A percentile compares a stretch with the other conserved stretches of the same genome.
phyloP scores from a whole-genome alignment of 2,797 vertebrate genomes.

The Typhlichthys eigenmanni region DNA sequence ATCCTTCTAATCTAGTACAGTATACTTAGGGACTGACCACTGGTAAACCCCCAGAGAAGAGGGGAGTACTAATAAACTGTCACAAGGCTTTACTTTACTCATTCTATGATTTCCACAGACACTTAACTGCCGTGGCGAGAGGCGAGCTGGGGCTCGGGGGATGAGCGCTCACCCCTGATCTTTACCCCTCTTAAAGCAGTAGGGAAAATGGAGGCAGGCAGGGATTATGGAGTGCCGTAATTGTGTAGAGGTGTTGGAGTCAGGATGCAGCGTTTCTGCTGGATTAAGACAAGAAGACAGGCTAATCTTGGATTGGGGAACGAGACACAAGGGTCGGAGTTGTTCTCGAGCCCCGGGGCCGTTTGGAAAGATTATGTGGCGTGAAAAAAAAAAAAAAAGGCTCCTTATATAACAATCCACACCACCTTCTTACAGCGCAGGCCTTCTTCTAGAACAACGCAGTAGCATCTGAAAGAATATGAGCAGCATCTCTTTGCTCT shows the following conservation, averaged over 20 bases:
- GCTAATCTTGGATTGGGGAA: conserved; percentile 82
- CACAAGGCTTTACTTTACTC: conserved; percentile 79
- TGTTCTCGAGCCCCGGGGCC: conserved; percentile 74
- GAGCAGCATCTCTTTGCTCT: conserved; percentile 34
- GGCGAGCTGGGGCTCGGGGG: conserved; percentile 70
- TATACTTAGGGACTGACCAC: conserved; percentile 81
- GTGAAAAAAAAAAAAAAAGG: conserved; percentile 43
- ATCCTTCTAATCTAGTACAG: conserved; percentile 83
- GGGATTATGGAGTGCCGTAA: conserved; percentile 83
- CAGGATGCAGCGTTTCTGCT: conserved; percentile 81
- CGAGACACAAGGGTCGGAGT: conserved; percentile 77
- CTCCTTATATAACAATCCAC: conserved; percentile 54
- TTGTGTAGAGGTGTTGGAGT: conserved; percentile 84
- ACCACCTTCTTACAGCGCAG: conserved; percentile 58
- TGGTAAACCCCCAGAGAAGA: conserved; percentile 72
- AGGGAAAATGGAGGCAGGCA: conserved; percentile 79
- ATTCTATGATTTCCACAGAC: conserved; percentile 77
- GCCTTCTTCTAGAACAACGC: conserved; percentile 47
- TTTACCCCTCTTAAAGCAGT: conserved; percentile 79
- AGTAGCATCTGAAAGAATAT: conserved; percentile 41
- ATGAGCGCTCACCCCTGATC: conserved; percentile 81
- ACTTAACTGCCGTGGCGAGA: conserved; percentile 75
- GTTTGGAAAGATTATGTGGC: conserved; percentile 76
- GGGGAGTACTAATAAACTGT: conserved; percentile 80
- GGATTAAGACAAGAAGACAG: conserved; percentile 84